Conservation (phyloP, 2,797 vertebrate genomes). For the Argya squamiceps region DNA sequence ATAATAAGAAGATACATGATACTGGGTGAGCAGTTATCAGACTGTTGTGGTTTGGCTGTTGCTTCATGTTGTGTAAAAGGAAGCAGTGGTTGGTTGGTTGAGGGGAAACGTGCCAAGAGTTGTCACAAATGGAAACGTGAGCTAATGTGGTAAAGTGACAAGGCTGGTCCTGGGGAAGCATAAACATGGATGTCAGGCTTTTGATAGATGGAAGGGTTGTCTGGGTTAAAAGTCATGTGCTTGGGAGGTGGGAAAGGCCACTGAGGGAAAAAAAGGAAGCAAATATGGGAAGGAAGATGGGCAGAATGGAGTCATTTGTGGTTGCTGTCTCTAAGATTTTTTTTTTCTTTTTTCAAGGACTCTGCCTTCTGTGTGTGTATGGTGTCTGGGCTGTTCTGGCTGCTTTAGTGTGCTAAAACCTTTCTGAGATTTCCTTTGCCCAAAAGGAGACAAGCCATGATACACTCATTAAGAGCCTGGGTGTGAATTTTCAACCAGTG, state of each 20-base stretch:
- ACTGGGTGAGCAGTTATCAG: background rate
- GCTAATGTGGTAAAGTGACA: background rate
- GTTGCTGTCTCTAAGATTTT: background rate
- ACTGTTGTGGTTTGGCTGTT: background rate
- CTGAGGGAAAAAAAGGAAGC: background rate
- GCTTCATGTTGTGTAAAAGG: background rate
- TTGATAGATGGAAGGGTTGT: background rate
- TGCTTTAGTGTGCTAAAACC: background rate
- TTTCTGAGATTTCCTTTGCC: background rate
- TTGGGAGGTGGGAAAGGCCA: background rate
- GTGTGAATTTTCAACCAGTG: background rate
- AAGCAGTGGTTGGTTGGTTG: background rate
- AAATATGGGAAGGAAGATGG: background rate
- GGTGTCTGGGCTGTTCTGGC: background rate
- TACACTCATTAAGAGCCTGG: background rate
- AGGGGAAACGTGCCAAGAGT: background rate
- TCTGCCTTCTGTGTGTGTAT: background rate
- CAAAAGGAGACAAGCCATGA: background rate
- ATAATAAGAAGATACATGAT: slow-evolving; percentile 4
- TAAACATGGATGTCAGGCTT: background rate
- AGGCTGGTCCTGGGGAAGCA: background rate
- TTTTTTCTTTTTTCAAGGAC: background rate
- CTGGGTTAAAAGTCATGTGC: background rate
- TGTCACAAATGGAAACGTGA: background rate
- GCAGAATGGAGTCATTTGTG: background rate